Evolutionary conservation across 2,888 invertebrate genomes (phyloP).

Genomic region (Trissonchulus latispiculum): DNA sequence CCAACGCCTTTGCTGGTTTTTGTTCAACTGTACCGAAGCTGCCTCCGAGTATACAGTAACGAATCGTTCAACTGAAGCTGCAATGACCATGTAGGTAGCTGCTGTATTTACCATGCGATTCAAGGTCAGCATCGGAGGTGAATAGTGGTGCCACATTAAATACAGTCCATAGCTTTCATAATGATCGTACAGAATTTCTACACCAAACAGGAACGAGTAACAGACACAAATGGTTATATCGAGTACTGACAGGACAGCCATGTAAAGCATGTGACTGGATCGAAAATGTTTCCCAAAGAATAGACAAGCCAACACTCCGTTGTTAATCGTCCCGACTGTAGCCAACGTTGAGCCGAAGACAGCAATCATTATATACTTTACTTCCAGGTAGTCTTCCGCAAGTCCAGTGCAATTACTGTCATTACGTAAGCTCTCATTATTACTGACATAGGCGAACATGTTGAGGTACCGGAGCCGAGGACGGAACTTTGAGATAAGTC

Average conservation of each 20-base stretch:
- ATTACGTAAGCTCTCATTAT: too few species aligned
- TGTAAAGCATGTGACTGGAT: slow-evolving; percentile 35
- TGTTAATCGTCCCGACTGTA: slow-evolving; percentile 34
- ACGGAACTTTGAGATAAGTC: too few species aligned
- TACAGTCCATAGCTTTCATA: slow-evolving; percentile 1
- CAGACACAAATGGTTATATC: slow-evolving; percentile 38
- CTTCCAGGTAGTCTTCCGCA: not conserved
- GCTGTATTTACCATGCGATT: not conserved
- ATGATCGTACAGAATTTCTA: slow-evolving; percentile 16
- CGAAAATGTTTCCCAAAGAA: slow-evolving; percentile 32
- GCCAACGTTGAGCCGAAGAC: slow-evolving; percentile 35
- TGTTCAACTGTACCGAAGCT: not conserved
- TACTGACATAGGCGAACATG: too few species aligned
- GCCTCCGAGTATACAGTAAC: not conserved
- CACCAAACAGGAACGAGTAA: not conserved
- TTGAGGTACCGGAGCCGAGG: too few species aligned
- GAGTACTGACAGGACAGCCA: slow-evolving; percentile 35
- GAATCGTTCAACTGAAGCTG: slow-evolving; percentile 7
- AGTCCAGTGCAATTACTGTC: not conserved
- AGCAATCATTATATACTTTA: slow-evolving; percentile 31
- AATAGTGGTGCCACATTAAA: slow-evolving; percentile 8
- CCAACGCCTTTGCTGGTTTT: not conserved
- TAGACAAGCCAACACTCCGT: slow-evolving; percentile 36
- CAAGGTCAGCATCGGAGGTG: not conserved
- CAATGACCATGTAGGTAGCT: slow-evolving; percentile 14